Evolutionary conservation across 1,140 invertebrate genomes (phyloP).

Genomic region (Pentalonia nigronervosa): DNA sequence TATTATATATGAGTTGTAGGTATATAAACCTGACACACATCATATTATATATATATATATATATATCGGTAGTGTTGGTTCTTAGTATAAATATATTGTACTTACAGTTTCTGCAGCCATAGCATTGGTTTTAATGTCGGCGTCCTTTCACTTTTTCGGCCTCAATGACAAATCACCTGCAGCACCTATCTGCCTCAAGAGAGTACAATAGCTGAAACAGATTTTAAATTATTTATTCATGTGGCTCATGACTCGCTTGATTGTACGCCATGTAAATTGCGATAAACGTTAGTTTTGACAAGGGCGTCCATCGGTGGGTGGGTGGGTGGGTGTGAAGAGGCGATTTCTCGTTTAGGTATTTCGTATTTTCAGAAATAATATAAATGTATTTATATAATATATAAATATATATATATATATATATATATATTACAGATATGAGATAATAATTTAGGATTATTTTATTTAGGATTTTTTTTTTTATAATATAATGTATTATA

Average conservation of each 20-base stretch:
- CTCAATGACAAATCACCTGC: conserved; percentile 22
- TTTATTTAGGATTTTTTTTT: no score
- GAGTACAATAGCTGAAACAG: conserved; percentile 1
- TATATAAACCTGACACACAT: background rate
- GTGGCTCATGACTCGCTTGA: background rate
- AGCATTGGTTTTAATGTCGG: conserved; percentile 1
- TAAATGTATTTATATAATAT: background rate
- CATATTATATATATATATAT: background rate
- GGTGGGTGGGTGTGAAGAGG: background rate
- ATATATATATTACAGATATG: background rate
- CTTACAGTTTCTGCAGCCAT: background rate
- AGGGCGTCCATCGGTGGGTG: background rate
- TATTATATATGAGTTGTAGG: background rate
- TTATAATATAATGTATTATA: background rate
- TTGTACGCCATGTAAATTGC: background rate
- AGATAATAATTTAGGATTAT: background rate
- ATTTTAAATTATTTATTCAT: conserved; percentile 2
- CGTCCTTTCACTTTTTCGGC: conserved; percentile 8
- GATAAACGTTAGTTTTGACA: background rate
- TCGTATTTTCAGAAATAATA: background rate
- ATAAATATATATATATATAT: background rate
- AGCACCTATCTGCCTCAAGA: background rate
- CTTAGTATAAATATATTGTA: background rate
- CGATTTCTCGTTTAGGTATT: conserved; percentile 15
- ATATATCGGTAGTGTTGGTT: background rate